Conservation (phyloP, 2,888 invertebrate species). For the Portevinia maculata region DNA sequence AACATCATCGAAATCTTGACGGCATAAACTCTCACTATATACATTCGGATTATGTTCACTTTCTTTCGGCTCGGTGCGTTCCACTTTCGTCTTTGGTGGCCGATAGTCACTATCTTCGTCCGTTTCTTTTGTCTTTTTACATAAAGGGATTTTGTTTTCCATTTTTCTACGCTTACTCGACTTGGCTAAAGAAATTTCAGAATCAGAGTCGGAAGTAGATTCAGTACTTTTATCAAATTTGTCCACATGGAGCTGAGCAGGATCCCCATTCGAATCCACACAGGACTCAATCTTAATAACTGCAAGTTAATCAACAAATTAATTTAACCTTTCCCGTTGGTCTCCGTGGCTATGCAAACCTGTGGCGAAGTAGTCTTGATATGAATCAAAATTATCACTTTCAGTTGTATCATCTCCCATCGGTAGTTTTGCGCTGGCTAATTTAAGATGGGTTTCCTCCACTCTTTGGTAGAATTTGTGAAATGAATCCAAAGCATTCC, state of each 20-base stretch:
- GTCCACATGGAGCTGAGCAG: not conserved
- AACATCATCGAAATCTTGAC: constrained; percentile 70
- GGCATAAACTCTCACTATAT: not conserved
- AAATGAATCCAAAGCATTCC: constrained; percentile 77
- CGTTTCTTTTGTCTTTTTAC: not conserved
- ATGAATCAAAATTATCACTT: constrained; percentile 20
- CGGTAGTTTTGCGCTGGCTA: not conserved
- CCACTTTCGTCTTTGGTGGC: not conserved
- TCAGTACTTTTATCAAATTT: not conserved
- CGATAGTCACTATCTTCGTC: not conserved
- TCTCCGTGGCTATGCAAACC: not conserved
- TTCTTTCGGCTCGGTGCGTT: too few relatives aligned
- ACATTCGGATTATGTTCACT: not conserved
- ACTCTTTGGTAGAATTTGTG: constrained; percentile 78
- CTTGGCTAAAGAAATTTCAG: not conserved
- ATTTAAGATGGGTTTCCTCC: constrained; percentile 75
- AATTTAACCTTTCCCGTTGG: constrained; percentile 3
- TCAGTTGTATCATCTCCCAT: constrained; percentile 12
- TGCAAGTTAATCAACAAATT: not conserved
- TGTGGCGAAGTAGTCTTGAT: constrained; percentile 64
- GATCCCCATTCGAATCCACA: not conserved
- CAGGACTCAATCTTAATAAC: constrained; percentile 22
- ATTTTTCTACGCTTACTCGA: not conserved
- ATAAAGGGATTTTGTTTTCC: not conserved
- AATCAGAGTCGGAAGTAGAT: constrained; percentile 16